Base-by-base conservation (phyloP, 2,797 vertebrate genomes). In the Percopsis omiscomaycus region DNA sequence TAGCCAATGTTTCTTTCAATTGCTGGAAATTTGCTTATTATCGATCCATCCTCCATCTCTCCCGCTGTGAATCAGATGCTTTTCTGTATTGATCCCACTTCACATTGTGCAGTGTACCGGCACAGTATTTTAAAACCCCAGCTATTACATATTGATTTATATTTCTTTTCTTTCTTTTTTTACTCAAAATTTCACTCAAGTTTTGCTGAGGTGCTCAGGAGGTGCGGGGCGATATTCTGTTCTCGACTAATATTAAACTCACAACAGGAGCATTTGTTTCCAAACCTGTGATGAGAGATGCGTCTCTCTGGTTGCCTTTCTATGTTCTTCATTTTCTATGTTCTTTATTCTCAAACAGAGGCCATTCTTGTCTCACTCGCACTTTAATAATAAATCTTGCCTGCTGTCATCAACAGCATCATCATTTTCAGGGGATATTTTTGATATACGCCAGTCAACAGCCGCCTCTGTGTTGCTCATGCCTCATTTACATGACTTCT, bases 11-110 rank as follows among this genome's bases (percentile, higher is more conserved):
- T 66, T 84, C 88, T 88, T 86, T 80, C 82, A 77, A 88, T 87
- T 89, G 76, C 79, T 91, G 84, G 83, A 92, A 91, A 92, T 93
- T 87, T 91, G 87, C 89, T 92, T 92, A 90, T 91, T 89, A 93
- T 92, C 74, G 92, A 93, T 92, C 84, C 64, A 61, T 74, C 77
- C 81, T 76, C 77, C 68, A 73, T 71, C 73, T 83, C 83, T 73
- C 89, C 87, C 75, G 81, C 85, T 88, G 91, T 83, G 88, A 88
- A 91, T 83, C 89, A 89, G 85, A 89, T 90, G 88, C 81, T 76
- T 87, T 87, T 80, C 73, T 88, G 58, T 85, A 93, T 92, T 83
- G 92, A 94, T 92, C 86, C 66, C 50, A 71, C 78, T 86, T 83
- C 83, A 88, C 77, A 85, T 79, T 81, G 90, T 74, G 83, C 87